Base-by-base conservation (phyloP, 2,113 vertebrate species). In the Odocoileus hemionus region DNA sequence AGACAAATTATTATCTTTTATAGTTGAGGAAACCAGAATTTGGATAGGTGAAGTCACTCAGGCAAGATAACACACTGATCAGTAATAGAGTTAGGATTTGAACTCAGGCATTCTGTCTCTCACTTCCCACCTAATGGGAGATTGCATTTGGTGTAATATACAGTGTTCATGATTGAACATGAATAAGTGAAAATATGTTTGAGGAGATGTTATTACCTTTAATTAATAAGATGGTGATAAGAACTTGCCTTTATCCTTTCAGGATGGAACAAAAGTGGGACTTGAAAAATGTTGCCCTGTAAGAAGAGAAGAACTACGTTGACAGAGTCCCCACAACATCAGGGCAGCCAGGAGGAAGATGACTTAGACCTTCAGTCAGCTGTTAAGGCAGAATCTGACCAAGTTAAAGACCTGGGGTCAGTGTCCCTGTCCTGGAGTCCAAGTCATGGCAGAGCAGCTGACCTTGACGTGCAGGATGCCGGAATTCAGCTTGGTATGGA, bases 301-400 rank as follows among this genome's bases (percentile, higher is more conserved):
- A 98, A 98, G 90, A 99, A 99, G 98, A 98, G 99, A 82, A 98
- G 98, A 97, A 98, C 97, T 79, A 45, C 54, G n/a, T 13, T 85
- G 94, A 58, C 92, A 33, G 96, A 93, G 64, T 97, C 91, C 54
- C 83, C 47, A 17, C 94, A 94, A n/a, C 80, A 86, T 45, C 88
- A 94, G 50, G 83, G 39, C 21, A 92, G 5, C 45, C 96, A 83
- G 76, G 96, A 96, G 19, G 97, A 95, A 57, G 94, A 61, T 12
- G 92, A 79, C 80, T 17, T 85, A 80, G 94, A 95, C 43, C 76
- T 88, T 19, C 95, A 95, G 58, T 43, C 91, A 17, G 55, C 91
- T 70, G 45, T 58, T 92, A 70, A 54, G 11, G 82, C 33, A 30
- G 94, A 80, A 45, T 45, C 64, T 2, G 89, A 89, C 3, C 89